Percentiles rank a stretch among this genome's conserved stretches.
phyloP scores from a whole-genome alignment of 2,888 invertebrate genomes.

The Drosophila pseudotalamancana region DNA sequence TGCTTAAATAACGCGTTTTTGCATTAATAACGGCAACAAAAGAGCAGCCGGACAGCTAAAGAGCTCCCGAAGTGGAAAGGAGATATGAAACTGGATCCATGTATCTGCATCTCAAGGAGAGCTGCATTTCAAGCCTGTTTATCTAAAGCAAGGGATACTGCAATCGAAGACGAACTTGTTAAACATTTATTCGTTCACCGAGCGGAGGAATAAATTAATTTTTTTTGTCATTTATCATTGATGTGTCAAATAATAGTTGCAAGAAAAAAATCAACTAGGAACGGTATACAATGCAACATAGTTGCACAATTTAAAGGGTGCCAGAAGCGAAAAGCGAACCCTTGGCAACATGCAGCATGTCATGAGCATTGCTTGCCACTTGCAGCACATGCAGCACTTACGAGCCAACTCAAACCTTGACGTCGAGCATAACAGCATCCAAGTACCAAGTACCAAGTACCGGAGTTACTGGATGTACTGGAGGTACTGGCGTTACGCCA shows the following conservation, averaged over 20 bases:
- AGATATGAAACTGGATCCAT: conserved; percentile 13
- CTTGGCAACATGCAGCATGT: conserved; percentile 32
- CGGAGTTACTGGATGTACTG: too few relatives aligned
- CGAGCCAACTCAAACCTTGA: conserved; percentile 21
- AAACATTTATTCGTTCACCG: too few relatives aligned
- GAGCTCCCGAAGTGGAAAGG: conserved; percentile 25
- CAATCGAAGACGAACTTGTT: conserved; percentile 9
- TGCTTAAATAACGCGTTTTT: conserved; percentile 49
- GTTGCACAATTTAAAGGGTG: conserved; percentile 1
- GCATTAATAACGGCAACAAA: conserved; percentile 37
- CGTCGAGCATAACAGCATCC: conserved; percentile 26
- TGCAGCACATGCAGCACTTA: conserved; percentile 34
- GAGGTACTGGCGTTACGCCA: conserved; percentile 59
- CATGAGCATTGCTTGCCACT: conserved; percentile 48
- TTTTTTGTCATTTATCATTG: conserved; percentile 2
- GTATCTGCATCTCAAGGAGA: conserved; percentile 64
- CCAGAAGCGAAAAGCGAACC: conserved; percentile 7
- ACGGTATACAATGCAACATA: not conserved
- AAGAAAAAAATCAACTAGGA: too few relatives aligned
- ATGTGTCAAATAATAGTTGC: not conserved
- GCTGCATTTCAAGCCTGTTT: conserved; percentile 48
- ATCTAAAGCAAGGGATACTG: conserved; percentile 4
- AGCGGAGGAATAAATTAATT: too few relatives aligned
- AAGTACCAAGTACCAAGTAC: conserved; percentile 22
- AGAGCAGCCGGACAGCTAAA: conserved; percentile 22